Conservation (phyloP, 2,888 invertebrate genomes). For the Pyrocoelia pectoralis region DNA sequence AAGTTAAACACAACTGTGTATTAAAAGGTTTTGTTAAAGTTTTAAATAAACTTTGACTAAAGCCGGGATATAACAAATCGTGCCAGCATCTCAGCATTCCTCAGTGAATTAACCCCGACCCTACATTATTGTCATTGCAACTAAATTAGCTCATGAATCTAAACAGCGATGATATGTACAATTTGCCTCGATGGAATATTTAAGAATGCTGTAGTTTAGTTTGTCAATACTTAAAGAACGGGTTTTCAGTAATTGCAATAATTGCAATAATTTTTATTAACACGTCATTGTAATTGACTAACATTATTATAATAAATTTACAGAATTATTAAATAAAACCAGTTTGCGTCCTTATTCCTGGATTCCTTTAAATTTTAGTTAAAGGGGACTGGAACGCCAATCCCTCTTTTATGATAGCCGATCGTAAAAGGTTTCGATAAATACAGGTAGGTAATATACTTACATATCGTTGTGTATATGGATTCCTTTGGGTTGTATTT, state of each 20-base stretch:
- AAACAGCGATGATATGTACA: conserved; percentile 41
- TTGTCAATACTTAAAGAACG: neutral
- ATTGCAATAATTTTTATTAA: neutral
- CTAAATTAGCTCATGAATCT: conserved; percentile 59
- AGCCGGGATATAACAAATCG: conserved; percentile 22
- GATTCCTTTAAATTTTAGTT: too few species aligned
- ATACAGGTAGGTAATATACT: too few species aligned
- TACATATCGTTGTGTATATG: too few species aligned
- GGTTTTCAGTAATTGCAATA: neutral
- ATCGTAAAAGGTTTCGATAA: too few species aligned
- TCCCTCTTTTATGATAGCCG: too few species aligned
- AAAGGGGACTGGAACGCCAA: too few species aligned
- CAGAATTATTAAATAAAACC: too few species aligned
- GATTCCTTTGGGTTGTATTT: too few species aligned
- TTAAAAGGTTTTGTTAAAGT: conserved; percentile 27
- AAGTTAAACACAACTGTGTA: conserved; percentile 30
- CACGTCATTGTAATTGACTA: too few species aligned
- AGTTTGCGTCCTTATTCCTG: too few species aligned
- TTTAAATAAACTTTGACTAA: conserved; percentile 23
- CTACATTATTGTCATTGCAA: conserved; percentile 55
- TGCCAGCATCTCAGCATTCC: conserved; percentile 35
- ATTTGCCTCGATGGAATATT: neutral
- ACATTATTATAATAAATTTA: too few species aligned
- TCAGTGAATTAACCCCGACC: conserved; percentile 39
- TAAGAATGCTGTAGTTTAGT: neutral